Evolutionary conservation across 2,797 vertebrate species (phyloP), one percentile per base, ranked within the genome.

Genomic region (Triplophysa bombifrons): DNA sequence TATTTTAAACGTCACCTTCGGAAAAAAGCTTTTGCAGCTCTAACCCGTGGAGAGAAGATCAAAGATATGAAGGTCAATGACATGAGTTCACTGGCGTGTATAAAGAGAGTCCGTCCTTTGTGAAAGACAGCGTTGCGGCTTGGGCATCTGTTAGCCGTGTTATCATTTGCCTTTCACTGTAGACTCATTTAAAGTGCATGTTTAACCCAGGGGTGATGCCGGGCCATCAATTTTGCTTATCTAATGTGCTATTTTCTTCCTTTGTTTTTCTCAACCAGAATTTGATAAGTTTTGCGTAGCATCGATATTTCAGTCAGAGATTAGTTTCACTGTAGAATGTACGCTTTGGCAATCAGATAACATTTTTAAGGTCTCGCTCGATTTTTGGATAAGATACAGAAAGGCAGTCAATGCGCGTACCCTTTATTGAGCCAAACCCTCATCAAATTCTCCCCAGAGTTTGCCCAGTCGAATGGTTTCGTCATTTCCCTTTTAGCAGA

Each of bases 261-360:
- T 20, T 56, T 72, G 22, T 66, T 53, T 4, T 30, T 22, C 3
- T 13, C 53, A 63, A 30, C n/a, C 56, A 53, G 12, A 67, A 70
- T 84, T 88, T 88, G 88, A 89, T 89, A 81, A 83, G 78, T 86
- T 85, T 76, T 83, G 85, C 82, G 70, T 83, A 84, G 77, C 77
- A 67, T 93, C 91, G 88, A 92, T 93, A 90, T 91, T 92, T 89
- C 87, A 89, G 89, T 88, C 90, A 86, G 91, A 91, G 91, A 93
- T 93, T 92, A 89, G 91, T 93, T 93, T 92, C 87, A 87, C 84
- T 19, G 27, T 85, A 27, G 82, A 87, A 87, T 89, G 84, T 78
- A 22, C 55, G 87, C 82, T 86, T 87, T 82, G 71, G 85, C 87
- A 88, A 89, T 92, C 90, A 90, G 91, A 92, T 92, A 89, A 89